Percentiles rank a stretch among this genome's conserved stretches.
Evolutionary conservation across 2,797 vertebrate genomes (phyloP).

Genomic region (Mormyrops boulengeri): DNA sequence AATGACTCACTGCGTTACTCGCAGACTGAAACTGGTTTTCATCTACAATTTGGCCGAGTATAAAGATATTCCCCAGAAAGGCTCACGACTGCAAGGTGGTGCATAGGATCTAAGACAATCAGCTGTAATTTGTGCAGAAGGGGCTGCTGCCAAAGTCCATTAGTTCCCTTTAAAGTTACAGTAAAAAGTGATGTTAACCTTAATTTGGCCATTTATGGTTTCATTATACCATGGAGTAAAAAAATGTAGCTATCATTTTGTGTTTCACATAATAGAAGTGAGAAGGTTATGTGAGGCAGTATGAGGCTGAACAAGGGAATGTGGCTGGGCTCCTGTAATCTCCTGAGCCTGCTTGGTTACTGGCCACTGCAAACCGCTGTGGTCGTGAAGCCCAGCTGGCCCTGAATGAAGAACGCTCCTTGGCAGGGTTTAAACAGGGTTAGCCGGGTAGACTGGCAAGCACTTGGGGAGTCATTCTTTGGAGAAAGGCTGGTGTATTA

Average conservation of each 20-base stretch:
- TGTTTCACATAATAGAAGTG: not conserved
- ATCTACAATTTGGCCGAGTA: not conserved
- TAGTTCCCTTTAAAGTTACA: not conserved
- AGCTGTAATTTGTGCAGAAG: not conserved
- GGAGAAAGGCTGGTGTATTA: not conserved
- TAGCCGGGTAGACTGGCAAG: not conserved
- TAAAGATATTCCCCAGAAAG: not conserved
- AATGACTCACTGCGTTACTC: not conserved
- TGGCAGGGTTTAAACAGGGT: not conserved
- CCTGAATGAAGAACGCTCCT: not conserved
- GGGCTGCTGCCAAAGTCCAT: not conserved
- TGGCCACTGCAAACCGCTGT: not conserved
- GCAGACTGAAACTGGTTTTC: not conserved
- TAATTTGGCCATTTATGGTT: not conserved
- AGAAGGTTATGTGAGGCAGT: not conserved
- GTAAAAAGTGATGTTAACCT: not conserved
- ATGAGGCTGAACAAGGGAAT: not conserved
- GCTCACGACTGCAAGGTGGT: not conserved
- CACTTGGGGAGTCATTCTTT: not conserved
- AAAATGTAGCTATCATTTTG: not conserved
- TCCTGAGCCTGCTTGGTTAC: not conserved
- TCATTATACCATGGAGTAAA: not conserved
- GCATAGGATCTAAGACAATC: not conserved
- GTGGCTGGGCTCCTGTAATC: not conserved
- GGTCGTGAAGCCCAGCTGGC: not conserved